Evolutionary conservation across 2,888 invertebrate genomes (phyloP), one percentile per base, ranked within the genome.

Genomic region (Coelopa pilipes): DNA sequence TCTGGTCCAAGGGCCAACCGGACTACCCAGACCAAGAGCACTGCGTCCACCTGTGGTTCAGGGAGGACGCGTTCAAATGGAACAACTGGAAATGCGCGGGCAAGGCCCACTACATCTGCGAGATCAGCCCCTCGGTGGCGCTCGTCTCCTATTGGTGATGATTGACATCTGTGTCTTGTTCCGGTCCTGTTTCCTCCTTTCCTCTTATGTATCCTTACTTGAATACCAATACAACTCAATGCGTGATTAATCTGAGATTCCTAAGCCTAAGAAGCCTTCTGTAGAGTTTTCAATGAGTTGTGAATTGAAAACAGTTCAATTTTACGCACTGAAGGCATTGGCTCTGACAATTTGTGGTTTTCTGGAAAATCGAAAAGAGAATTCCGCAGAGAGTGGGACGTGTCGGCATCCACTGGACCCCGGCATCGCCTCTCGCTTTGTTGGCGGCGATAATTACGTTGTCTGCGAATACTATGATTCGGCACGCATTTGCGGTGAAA

Each of bases 21-120:
- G 80, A 84, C 34, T 78, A 79, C 3, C 80, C 79, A 0, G 79
- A 79, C 34, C 75, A 79, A 65, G 83, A 83, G 70, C 79, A 83
- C 60, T 84, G 85, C 19, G 82, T 84, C 0, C 83, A 83, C 34
- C 79, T 83, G 76, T 83, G 83, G 76, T 67, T 47, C 24, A 46
- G 60, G 1, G 78, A 77, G 59, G 78, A 78, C 2, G 77, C 80
- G 11, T 81, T 81, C 34, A 67, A 79, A 72, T 81, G 83, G 79
- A 84, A 84, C 60, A 84, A 83, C 77, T 80, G 80, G 79, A 76
- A 1, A n/a, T 71, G 71, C n/a, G 5, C 45, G 0, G 19, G 46
- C 17, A 13, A 13, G 34, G 55, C 46, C 11, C 24, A 71, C 34
- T 71, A 55, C 47, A 71, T 71, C 17, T 71, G 71, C 55, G 65